phyloP scores from a whole-genome alignment of 2,888 invertebrate genomes.

The Bhutanitis thaidina region DNA sequence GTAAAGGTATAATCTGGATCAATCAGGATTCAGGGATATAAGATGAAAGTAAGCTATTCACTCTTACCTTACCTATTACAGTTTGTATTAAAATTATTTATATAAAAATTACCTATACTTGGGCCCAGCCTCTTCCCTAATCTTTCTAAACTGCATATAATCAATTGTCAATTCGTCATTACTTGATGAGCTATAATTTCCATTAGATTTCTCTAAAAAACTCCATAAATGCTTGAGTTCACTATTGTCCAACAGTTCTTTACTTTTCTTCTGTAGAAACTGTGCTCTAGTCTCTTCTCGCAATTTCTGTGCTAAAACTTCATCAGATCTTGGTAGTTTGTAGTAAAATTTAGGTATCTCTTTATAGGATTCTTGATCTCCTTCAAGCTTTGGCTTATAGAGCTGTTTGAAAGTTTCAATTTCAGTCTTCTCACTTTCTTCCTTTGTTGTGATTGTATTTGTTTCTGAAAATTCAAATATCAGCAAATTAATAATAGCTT shows the following conservation, averaged over 20 bases:
- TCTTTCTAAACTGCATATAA: constrained; percentile 91
- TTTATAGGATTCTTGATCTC: constrained; percentile 73
- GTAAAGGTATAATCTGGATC: too few relatives aligned
- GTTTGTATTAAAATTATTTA: too few relatives aligned
- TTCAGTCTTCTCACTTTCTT: constrained; percentile 71
- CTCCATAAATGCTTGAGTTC: constrained; percentile 93
- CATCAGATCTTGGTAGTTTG: constrained; percentile 87
- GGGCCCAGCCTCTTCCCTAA: constrained; percentile 85
- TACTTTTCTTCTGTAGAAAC: constrained; percentile 91
- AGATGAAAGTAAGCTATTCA: too few relatives aligned
- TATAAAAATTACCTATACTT: constrained; percentile 82
- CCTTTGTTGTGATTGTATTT: constrained; percentile 57
- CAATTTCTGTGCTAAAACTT: constrained; percentile 88
- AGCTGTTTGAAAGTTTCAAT: constrained; percentile 76
- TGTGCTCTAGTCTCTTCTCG: constrained; percentile 93
- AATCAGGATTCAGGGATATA: too few relatives aligned
- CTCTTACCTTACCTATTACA: too few relatives aligned
- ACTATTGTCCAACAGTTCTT: constrained; percentile 91
- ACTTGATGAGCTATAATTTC: constrained; percentile 81
- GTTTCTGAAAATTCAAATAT: constrained; percentile 46
- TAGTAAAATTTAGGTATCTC: constrained; percentile 88
- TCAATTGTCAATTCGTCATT: constrained; percentile 91
- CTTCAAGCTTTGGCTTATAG: constrained; percentile 73
- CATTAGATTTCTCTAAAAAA: constrained; percentile 89
- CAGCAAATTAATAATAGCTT: too few relatives aligned